Evolutionary conservation across 2,888 invertebrate species (phyloP).

Genomic region (Idaea aversata): DNA sequence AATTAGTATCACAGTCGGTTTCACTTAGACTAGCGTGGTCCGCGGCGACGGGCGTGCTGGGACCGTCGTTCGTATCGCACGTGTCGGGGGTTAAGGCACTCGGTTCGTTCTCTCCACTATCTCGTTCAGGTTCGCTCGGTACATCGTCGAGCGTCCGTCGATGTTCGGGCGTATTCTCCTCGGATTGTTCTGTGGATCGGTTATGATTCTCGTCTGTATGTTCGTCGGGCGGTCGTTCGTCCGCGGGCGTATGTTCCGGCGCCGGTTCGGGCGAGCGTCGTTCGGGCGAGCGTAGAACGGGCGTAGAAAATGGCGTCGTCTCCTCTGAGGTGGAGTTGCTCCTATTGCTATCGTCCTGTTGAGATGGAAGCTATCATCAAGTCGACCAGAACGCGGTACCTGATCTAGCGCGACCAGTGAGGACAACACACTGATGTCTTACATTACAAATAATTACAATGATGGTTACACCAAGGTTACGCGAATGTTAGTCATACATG

Average conservation of each 20-base stretch:
- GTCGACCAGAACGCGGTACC: not conserved
- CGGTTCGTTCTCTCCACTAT: constrained; percentile 26
- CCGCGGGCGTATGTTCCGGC: not conserved
- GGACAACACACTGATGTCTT: constrained; percentile 62
- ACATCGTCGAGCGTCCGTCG: constrained; percentile 4
- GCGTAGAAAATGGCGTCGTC: constrained; percentile 65
- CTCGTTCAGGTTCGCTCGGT: constrained; percentile 16
- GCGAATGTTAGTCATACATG: not conserved
- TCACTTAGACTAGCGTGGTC: constrained; percentile 64
- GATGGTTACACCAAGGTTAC: not conserved
- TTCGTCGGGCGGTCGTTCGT: constrained; percentile 11
- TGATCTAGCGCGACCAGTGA: constrained; percentile 38
- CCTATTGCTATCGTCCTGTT: constrained; percentile 75
- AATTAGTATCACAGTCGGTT: constrained; percentile 75
- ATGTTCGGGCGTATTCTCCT: constrained; percentile 1
- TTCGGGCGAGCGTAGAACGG: constrained; percentile 58
- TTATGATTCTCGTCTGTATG: constrained; percentile 10
- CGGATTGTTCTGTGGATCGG: not conserved
- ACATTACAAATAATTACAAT: constrained; percentile 5
- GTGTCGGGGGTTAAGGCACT: constrained; percentile 8
- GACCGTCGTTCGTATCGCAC: not conserved
- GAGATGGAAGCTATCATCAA: constrained; percentile 53
- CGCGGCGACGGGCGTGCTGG: constrained; percentile 17
- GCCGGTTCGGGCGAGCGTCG: constrained; percentile 52
- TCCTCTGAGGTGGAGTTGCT: constrained; percentile 61